Conservation (phyloP, 1,140 invertebrate genomes). For the Drosophila grimshawi region DNA sequence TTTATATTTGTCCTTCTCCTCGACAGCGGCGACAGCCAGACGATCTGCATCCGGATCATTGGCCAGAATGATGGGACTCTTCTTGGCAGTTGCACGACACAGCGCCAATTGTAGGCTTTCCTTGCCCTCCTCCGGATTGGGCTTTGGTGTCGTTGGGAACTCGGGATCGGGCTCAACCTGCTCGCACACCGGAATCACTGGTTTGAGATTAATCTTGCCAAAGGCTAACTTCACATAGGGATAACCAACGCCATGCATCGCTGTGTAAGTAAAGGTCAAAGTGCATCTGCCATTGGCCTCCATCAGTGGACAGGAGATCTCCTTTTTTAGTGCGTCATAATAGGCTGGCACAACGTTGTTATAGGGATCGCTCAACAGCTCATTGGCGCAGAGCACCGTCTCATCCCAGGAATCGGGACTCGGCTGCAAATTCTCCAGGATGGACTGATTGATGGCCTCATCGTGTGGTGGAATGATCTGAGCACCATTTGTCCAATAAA, state of each 20-base stretch:
- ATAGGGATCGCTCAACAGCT: conserved; percentile 52
- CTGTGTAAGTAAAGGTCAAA: conserved; percentile 89
- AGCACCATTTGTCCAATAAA: conserved; percentile 97
- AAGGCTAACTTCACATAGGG: conserved; percentile 92
- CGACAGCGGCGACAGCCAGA: conserved; percentile 94
- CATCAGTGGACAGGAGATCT: conserved; percentile 46
- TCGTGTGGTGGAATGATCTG: conserved; percentile 98
- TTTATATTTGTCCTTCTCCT: conserved; percentile 90
- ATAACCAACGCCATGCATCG: conserved; percentile 99
- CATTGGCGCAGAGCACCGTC: conserved; percentile 30
- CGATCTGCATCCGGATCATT: conserved; percentile 99
- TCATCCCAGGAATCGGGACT: conserved; percentile 69
- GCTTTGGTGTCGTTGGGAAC: conserved; percentile 96
- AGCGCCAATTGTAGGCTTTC: conserved; percentile 94
- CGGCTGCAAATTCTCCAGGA: conserved; percentile 90
- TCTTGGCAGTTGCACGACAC: conserved; percentile 90
- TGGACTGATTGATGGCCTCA: conserved; percentile 92
- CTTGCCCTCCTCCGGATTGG: conserved; percentile 98
- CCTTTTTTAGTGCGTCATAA: conserved; percentile 48
- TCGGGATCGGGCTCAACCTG: conserved; percentile 97
- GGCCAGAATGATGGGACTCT: conserved; percentile 92
- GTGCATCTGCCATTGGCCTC: conserved; percentile 64
- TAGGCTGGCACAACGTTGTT: conserved; percentile 53
- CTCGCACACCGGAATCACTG: conserved; percentile 91
- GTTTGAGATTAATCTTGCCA: conserved; percentile 90